A percentile compares a stretch with the other conserved stretches of the same genome.
Evolutionary conservation across 2,113 vertebrate species (phyloP).

Genomic region (Piliocolobus tephrosceles): DNA sequence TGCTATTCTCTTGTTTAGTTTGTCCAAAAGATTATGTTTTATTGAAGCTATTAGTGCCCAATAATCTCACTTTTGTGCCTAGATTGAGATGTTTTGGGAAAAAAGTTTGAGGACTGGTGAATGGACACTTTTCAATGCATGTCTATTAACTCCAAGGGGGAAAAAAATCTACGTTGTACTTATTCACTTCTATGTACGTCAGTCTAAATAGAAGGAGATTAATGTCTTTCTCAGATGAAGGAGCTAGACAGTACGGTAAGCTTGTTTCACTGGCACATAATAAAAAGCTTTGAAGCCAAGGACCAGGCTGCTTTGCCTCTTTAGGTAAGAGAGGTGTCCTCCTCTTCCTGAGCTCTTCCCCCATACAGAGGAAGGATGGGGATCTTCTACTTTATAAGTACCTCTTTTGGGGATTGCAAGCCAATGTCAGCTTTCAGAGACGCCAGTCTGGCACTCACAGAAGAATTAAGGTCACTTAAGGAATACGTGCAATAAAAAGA

Average conservation of each 20-base stretch:
- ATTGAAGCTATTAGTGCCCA: not conserved
- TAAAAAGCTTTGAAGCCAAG: not conserved
- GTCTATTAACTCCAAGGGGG: not conserved
- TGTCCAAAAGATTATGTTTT: not conserved
- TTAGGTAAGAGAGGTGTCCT: not conserved
- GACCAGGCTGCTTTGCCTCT: not conserved
- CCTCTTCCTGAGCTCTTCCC: not conserved
- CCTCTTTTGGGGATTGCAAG: not conserved
- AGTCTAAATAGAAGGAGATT: not conserved
- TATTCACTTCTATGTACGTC: not conserved
- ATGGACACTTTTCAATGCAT: not conserved
- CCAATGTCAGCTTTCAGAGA: not conserved
- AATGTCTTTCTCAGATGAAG: slow-evolving; percentile 42
- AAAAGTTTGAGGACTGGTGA: not conserved
- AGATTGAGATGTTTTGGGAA: not conserved
- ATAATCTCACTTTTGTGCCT: not conserved
- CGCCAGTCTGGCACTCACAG: not conserved
- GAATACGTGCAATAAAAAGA: not conserved
- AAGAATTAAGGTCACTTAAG: not conserved
- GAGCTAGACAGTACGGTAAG: not conserved
- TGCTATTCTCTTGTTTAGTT: not conserved
- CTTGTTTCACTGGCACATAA: not conserved
- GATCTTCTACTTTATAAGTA: not conserved
- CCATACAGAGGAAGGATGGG: not conserved
- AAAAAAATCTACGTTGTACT: not conserved